Evolutionary conservation across 2,888 invertebrate genomes (phyloP), one percentile per base, ranked within the genome.

Genomic region (Belgica antarctica): DNA sequence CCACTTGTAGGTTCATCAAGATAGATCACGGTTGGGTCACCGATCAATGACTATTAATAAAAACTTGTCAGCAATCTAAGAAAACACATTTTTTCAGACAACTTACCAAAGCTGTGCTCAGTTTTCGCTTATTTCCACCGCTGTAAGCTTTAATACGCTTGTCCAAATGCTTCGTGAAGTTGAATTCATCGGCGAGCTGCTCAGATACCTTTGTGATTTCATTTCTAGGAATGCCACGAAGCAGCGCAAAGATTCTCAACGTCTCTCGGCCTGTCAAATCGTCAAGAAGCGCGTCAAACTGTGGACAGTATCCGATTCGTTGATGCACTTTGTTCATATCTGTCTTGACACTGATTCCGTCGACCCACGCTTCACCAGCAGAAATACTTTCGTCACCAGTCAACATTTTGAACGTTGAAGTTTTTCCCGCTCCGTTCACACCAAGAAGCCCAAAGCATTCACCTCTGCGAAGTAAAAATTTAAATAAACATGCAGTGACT

Each of bases 391-490:
- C 88, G 76, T 92, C 93, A 0, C 94, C 94, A 62, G 94, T 94
- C 75, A 94, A 81, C 89, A 94, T 92, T 80, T 90, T 90, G 77
- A 96, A 96, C 0, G 94, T 94, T 0, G 89, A 87, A 0, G 92
- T 92, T 79, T 93, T 94, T 0, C 93, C 93, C 1, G 93, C 92
- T 8, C 94, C 93, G 77, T 94, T 93, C 0, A 92, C 87, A 0
- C 93, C 92, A 62, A 93, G 80, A 46, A 93, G 78, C 1, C 92
- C 92, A 75, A 93, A 93, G 75, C 91, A 91, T 79, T 92, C 92
- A 8, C 85, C 59, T 12, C 61, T 52, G 52, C 5, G 22, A 52
- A 10, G 15, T 46, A n/a, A 15, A 46, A 4, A 31, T 31, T 31
- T 8, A 31, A 46, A 46, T 46, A n/a, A 46, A 46, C 4, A 46